These are phyloP conservation scores for Notoglanidium macrostoma DNA, from an alignment of 2,797 vertebrate species.

Conservation along the genomic window DNA sequence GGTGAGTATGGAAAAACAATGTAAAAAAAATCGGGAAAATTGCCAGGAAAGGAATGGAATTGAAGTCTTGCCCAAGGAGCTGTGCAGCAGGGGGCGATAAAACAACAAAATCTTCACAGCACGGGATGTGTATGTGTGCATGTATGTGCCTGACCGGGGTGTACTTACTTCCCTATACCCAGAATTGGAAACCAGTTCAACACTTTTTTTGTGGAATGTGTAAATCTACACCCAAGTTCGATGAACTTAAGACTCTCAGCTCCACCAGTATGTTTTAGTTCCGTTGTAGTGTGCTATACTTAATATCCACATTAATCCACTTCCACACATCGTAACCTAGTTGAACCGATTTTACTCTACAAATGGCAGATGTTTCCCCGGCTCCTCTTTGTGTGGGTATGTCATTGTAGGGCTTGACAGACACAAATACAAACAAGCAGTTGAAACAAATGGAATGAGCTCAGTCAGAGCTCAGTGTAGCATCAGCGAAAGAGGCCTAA, in stretches of 20 bases:
- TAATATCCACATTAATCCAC: constrained; percentile 1
- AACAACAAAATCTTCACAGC: constrained; percentile 18
- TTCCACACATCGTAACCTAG: not conserved
- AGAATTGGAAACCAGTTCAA: constrained; percentile 20
- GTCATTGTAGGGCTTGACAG: constrained; percentile 5
- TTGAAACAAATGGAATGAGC: constrained; percentile 13
- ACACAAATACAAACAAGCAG: not conserved
- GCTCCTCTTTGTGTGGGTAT: constrained; percentile 8
- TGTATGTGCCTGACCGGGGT: not conserved
- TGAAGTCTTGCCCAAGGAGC: not conserved
- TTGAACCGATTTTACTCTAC: not conserved
- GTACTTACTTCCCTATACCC: constrained; percentile 10
- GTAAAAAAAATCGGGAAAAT: not conserved
- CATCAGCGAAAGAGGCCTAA: not conserved
- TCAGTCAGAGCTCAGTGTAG: not conserved
- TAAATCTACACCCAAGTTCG: not conserved
- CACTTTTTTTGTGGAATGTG: not conserved
- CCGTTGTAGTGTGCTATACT: not conserved
- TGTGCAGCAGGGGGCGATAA: constrained; percentile 49
- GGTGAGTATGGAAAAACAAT: not conserved
- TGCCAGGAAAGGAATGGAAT: not conserved
- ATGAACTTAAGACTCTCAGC: not conserved
- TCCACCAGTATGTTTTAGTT: not conserved
- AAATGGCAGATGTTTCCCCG: not conserved
- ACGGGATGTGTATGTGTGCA: not conserved